These are phyloP conservation scores for Eilema griseolum DNA, from an alignment of 2,888 invertebrate species.

Conservation along the genomic window DNA sequence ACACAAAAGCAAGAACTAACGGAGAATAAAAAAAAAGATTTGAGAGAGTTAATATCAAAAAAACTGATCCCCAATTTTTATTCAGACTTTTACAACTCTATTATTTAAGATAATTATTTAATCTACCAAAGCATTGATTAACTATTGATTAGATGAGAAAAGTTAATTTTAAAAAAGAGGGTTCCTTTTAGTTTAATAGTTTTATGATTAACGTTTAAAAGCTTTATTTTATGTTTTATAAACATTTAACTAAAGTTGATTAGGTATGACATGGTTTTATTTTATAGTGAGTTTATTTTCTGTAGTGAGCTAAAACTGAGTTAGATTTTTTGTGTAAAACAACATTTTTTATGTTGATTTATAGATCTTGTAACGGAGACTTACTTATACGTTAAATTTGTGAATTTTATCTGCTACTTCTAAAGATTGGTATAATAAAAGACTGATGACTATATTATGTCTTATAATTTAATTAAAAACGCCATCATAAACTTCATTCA, in stretches of 20 bases:
- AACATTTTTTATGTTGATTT: constrained; percentile 15
- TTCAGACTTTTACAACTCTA: too few relatives aligned
- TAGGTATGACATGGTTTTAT: constrained; percentile 9
- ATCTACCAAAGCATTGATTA: too few relatives aligned
- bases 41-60: constrained; percentile 13
- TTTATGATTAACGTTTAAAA: not conserved
- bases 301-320: too few relatives aligned
- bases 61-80: constrained; percentile 4
- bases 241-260: constrained; percentile 21
- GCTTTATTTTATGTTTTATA: constrained; percentile 17
- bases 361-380: constrained; percentile 10
- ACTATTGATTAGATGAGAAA: too few relatives aligned
- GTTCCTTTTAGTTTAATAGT: too few relatives aligned
- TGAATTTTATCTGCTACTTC: constrained; percentile 17
- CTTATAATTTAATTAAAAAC: constrained; percentile 17
- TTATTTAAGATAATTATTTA: too few relatives aligned
- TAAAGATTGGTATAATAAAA: constrained; percentile 8
- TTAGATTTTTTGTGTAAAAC: too few relatives aligned
- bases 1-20: constrained; percentile 17
- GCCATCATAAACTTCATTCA: constrained; percentile 16
- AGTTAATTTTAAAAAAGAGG: too few relatives aligned
- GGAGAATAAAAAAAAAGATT: constrained; percentile 16
- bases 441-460: constrained; percentile 8
- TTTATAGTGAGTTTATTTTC: constrained; percentile 9
- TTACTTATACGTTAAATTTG: constrained; percentile 17